Evolutionary conservation across 1,140 invertebrate species (phyloP).

Genomic region (Helicoverpa armigera): DNA sequence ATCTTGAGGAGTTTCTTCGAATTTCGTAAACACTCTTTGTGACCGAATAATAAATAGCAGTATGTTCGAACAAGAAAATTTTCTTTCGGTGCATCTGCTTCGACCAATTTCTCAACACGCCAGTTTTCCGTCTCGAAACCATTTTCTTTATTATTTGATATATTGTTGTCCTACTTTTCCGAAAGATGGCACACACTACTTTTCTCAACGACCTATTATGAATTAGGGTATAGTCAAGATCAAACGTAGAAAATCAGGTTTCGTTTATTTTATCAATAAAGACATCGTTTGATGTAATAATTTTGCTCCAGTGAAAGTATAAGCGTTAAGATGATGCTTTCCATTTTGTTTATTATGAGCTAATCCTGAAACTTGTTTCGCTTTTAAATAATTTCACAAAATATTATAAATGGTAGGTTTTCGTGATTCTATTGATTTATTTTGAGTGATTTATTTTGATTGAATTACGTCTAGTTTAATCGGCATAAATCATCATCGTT

Average conservation of each 20-base stretch:
- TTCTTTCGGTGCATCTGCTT: not conserved
- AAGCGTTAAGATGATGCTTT: not conserved
- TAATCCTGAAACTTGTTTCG: not conserved
- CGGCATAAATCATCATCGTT: not conserved
- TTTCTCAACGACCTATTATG: constrained; percentile 21
- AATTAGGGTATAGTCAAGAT: constrained; percentile 2
- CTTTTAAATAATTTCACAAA: not conserved
- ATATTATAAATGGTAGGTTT: no score
- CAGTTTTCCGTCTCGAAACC: not conserved
- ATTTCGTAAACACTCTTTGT: constrained; percentile 38
- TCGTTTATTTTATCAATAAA: constrained; percentile 31
- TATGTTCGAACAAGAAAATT: not conserved
- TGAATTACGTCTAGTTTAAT: not conserved
- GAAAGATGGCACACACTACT: not conserved
- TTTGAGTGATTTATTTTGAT: no score
- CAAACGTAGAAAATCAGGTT: constrained; percentile 24
- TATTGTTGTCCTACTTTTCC: constrained; percentile 8
- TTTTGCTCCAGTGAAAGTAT: not conserved
- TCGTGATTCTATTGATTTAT: no score
- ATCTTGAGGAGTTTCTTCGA: constrained; percentile 27
- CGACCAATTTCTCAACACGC: not conserved
- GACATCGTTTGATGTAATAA: not conserved
- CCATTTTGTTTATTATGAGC: not conserved
- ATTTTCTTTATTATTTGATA: constrained; percentile 15
- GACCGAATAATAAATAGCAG: constrained; percentile 2